These are phyloP conservation scores for Pristionchus japonicus DNA, from an alignment of 2,888 invertebrate genomes.

Conservation along the genomic window DNA sequence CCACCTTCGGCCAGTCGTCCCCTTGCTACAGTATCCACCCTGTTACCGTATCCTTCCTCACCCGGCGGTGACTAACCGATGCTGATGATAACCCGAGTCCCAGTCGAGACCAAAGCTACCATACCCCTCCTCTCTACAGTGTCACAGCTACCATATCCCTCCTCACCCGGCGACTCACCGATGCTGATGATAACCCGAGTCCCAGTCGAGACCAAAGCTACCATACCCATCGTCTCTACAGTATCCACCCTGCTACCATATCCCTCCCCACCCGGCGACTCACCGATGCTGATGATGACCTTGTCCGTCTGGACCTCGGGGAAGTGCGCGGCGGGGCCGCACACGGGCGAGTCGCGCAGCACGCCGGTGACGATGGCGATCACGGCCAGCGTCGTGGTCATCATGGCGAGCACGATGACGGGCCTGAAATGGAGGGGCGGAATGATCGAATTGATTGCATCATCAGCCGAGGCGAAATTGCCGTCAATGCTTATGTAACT, in stretches of 20 bases:
- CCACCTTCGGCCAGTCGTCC: no score
- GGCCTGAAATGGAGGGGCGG: slow-evolving; percentile 58
- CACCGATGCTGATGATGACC: slow-evolving; percentile 58
- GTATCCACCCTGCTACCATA: background rate
- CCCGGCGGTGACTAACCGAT: background rate
- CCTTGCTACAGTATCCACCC: no score
- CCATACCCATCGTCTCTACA: no score
- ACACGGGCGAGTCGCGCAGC: slow-evolving; percentile 51
- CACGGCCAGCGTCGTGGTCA: slow-evolving; percentile 72
- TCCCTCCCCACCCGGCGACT: background rate
- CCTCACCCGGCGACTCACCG: background rate
- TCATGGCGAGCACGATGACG: slow-evolving; percentile 73
- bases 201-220: background rate
- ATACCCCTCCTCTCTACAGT: no score
- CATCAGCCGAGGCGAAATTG: no score
- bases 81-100: background rate
- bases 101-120: background rate
- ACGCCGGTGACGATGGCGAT: slow-evolving; percentile 69
- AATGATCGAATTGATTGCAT: no score
- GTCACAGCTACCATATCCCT: no score
- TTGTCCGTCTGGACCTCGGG: slow-evolving; percentile 51
- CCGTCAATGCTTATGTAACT: no score
- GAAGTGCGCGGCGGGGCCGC: slow-evolving; percentile 57
- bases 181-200: background rate
- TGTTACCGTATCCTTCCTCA: no score